These are phyloP conservation scores for Dynastes hyllus DNA, from an alignment of 2,888 invertebrate genomes.

Conservation along the genomic window DNA sequence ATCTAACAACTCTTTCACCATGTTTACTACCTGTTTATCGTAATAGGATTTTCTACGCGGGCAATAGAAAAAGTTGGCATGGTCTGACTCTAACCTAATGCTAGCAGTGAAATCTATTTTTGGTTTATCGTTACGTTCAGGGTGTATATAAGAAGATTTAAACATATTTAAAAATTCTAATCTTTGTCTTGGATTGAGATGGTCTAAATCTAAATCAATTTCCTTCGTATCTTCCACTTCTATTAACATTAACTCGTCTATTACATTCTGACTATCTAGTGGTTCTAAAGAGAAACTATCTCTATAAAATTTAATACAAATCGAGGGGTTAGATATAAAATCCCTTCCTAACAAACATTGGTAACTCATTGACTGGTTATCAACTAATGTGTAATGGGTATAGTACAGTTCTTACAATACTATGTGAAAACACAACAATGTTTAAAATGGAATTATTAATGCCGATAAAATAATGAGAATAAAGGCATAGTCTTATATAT, in stretches of 20 bases:
- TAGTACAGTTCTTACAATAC: neutral
- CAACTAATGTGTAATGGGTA: neutral
- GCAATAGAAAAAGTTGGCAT: neutral
- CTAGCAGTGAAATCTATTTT: constrained; percentile 2
- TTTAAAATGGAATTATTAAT: no score
- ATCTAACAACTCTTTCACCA: neutral
- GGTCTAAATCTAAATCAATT: neutral
- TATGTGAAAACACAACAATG: no score
- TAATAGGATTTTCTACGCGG: neutral
- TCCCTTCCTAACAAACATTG: neutral
- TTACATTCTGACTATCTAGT: neutral
- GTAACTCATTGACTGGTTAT: neutral
- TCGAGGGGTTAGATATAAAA: neutral
- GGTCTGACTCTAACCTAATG: neutral
- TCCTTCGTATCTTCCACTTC: neutral
- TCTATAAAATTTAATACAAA: neutral
- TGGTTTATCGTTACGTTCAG: constrained; percentile 4
- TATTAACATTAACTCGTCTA: constrained; percentile 8
- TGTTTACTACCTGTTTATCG: neutral
- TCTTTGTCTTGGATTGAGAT: neutral
- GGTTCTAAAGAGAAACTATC: neutral
- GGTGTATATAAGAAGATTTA: neutral
- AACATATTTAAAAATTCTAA: neutral
- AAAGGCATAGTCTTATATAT: no score
- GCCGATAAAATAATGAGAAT: no score